Evolutionary conservation across 1,140 invertebrate genomes (phyloP), one percentile per base, ranked within the genome.

Genomic region (Neotoxoptera formosana): DNA sequence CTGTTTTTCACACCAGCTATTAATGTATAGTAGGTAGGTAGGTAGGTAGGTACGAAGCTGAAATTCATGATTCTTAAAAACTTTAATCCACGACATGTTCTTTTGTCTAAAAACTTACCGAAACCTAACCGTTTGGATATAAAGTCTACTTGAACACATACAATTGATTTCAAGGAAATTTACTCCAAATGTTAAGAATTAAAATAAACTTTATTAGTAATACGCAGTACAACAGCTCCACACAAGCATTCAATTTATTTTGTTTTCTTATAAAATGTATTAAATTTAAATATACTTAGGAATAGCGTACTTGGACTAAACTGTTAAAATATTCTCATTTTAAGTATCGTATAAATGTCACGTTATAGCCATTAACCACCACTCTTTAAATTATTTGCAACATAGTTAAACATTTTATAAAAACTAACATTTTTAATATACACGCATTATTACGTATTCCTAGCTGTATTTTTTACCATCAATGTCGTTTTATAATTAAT

Each of bases 41-140:
- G 21, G 0, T 87, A 48, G 8, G 11, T 36, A 56, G 14, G 25
- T n/a, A 34, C 41, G 36, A 91, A 90, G 30, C n/a, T 34, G 36
- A 76, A 25, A 91, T 91, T 91, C 47, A 91, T 47, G 9, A 51
- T 76, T n/a, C 56, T 67, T 67, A 67, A 76, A 91, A 91, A 91
- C 41, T 91, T 47, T 45, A n/a, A 25, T 30, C 14, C 14, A 0
- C 53, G 41, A 76, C 11, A n/a, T 23, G 30, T 30, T 76, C 36
- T 47, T 47, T 36, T 67, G 36, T 90, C 23, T 25, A 20, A 76
- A n/a, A 76, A 17, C 2, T 76, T 67, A 45, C 53, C 17, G 11
- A 30, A 90, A 67, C 30, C 9, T 90, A 45, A 67, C 14, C 56
- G 8, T 90, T 30, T 34, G 7, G 20, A 53, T 76, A 76, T 34